Conservation (phyloP, 2,797 vertebrate species). For the Fratercula arctica region DNA sequence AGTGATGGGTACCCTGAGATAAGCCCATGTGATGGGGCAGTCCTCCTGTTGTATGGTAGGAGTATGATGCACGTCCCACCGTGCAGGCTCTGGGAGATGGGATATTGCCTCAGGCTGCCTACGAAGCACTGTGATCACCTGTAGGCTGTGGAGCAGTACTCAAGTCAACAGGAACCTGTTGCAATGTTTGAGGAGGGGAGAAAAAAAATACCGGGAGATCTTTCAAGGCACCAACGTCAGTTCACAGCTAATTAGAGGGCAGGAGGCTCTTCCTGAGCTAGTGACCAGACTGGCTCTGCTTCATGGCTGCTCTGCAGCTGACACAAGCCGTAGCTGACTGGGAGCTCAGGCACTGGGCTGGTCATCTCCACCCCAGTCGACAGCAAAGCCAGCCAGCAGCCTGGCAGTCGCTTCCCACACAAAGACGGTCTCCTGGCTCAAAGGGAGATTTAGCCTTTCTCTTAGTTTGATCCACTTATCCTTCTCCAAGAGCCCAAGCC, state of each 20-base stretch:
- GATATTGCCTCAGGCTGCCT: neutral
- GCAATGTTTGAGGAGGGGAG: neutral
- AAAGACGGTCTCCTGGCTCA: neutral
- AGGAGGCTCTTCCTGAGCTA: neutral
- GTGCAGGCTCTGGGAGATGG: accelerated
- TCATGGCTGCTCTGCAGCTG: neutral
- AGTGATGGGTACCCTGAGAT: neutral
- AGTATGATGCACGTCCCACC: neutral
- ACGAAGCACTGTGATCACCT: accelerated
- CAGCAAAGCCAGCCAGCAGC: accelerated
- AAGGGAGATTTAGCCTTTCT: neutral
- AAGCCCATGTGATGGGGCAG: neutral
- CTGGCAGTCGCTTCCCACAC: accelerated
- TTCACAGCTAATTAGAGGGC: neutral
- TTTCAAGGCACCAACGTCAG: neutral
- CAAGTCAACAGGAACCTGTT: neutral
- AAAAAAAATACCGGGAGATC: accelerated
- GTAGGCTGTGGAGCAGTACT: neutral
- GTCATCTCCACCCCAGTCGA: neutral
- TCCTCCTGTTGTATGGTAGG: neutral
- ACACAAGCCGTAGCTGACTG: accelerated
- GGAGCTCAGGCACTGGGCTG: neutral
- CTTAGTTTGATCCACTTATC: neutral
- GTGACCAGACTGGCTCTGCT: neutral
- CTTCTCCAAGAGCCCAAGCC: neutral